These are phyloP conservation scores for Hypena proboscidalis DNA, from an alignment of 2,888 invertebrate genomes.

Conservation along the genomic window DNA sequence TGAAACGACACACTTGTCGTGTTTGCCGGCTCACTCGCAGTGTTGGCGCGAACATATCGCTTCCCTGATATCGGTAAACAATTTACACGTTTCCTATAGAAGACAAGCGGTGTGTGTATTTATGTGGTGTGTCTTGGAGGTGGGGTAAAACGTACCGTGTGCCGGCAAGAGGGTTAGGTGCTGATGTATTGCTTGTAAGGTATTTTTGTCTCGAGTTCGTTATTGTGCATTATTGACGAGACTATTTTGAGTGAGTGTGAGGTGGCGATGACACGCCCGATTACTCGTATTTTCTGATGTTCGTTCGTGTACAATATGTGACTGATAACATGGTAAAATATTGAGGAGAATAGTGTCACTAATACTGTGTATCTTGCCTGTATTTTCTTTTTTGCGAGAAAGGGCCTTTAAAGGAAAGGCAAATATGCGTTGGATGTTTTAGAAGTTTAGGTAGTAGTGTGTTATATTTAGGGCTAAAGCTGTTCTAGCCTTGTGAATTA, in stretches of 20 bases:
- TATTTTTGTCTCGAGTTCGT: constrained; percentile 32
- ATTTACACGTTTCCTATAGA: constrained; percentile 55
- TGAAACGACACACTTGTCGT: constrained; percentile 38
- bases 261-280: constrained; percentile 24
- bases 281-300: constrained; percentile 30
- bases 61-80: constrained; percentile 60
- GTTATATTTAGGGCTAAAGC: too few relatives aligned
- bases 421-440: too few relatives aligned
- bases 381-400: too few relatives aligned
- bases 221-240: constrained; percentile 26
- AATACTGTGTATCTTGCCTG: too few relatives aligned
- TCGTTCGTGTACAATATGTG: too few relatives aligned
- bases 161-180: constrained; percentile 36
- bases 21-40: constrained; percentile 48
- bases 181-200: constrained; percentile 39
- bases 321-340: too few relatives aligned
- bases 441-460: too few relatives aligned
- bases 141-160: constrained; percentile 41
- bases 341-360: too few relatives aligned
- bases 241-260: constrained; percentile 30
- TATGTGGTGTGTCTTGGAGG: constrained; percentile 34
- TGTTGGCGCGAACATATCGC: constrained; percentile 48
- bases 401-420: too few relatives aligned
- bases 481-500: too few relatives aligned
- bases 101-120: constrained; percentile 38